Conservation (phyloP, 2,888 invertebrate species). For the Torymus texanus region DNA sequence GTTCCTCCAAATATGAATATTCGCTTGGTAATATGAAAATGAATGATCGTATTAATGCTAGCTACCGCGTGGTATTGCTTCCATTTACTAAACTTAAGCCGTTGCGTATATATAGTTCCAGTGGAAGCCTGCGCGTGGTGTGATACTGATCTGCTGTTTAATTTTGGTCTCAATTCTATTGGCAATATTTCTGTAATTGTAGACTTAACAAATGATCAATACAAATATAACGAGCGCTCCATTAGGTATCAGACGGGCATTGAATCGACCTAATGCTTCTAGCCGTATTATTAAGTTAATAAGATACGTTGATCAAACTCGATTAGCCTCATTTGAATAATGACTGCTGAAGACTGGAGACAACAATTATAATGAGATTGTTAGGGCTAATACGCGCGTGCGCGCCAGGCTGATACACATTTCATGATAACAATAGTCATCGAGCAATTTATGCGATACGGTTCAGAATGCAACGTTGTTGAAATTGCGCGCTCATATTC, state of each 20-base stretch:
- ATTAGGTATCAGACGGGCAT: not conserved
- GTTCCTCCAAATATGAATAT: slow-evolving; percentile 36
- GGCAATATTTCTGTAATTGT: slow-evolving; percentile 29
- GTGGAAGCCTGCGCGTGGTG: no score
- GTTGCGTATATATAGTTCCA: not conserved
- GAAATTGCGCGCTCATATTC: no score
- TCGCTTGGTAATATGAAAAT: slow-evolving; percentile 5
- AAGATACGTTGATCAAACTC: slow-evolving; percentile 23
- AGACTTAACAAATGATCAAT: slow-evolving; percentile 28
- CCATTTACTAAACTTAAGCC: slow-evolving; percentile 29
- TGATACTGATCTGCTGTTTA: slow-evolving; percentile 9
- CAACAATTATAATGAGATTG: no score
- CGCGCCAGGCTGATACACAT: no score
- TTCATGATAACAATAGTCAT: no score
- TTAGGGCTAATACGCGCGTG: no score
- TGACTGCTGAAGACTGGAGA: slow-evolving; percentile 8
- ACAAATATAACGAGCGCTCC: slow-evolving; percentile 34
- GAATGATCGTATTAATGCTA: slow-evolving; percentile 38
- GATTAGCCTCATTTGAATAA: slow-evolving; percentile 26
- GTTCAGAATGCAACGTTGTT: no score
- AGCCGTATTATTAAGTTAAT: slow-evolving; percentile 30
- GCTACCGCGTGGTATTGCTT: not conserved
- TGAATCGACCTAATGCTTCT: slow-evolving; percentile 4
- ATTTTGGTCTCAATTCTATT: slow-evolving; percentile 23
- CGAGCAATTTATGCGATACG: no score